Base-by-base conservation (phyloP, 2,888 invertebrate species). In the Aproaerema taeniolella region DNA sequence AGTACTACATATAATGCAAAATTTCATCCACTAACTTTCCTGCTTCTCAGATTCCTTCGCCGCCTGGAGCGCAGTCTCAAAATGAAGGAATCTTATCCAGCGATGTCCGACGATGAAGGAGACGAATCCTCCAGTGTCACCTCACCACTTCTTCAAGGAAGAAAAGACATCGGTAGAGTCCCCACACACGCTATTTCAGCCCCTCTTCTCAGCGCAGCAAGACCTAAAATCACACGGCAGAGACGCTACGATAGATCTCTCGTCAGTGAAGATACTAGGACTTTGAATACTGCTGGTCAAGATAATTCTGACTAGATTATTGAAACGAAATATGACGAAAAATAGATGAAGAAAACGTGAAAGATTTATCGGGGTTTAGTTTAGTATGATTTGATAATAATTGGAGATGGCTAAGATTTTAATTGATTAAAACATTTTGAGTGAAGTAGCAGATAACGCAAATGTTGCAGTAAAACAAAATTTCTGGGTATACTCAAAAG, bases 21-120 rank as follows among this genome's bases (percentile, higher is more conserved):
- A n/a, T n/a, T n/a, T n/a, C n/a, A n/a, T n/a, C n/a, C 44, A 39
- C 26, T 26, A 26, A 26, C 26, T 17, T 5, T 8, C 2, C 17
- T 12, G n/a, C 13, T 34, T 1, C 11, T 2, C 63, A 93, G 93
- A 75, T 93, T 93, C 74, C 81, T 93, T 39, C 87, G 91, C 53
- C 88, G 93, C 51, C 72, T 93, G 57, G 92, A 93, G 62, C 88
- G 90, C 60, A 93, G 92, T 61, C 77, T 93, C 53, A 91, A 92
- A 72, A 88, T 90, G 68, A 90, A 89, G 53, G 91, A 91, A 61
- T 88, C 83, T 53, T 82, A 88, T 52, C 88, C 89, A 38, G 88
- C 89, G 43, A 77, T 88, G 50, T 90, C 90, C 34, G 88, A 89
- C 53, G 90, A 90, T 55, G 82, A 88, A 63, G 87, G 87, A 25